phyloP scores from a whole-genome alignment of 1,140 invertebrate genomes.

The Zelostemma sp. region DNA sequence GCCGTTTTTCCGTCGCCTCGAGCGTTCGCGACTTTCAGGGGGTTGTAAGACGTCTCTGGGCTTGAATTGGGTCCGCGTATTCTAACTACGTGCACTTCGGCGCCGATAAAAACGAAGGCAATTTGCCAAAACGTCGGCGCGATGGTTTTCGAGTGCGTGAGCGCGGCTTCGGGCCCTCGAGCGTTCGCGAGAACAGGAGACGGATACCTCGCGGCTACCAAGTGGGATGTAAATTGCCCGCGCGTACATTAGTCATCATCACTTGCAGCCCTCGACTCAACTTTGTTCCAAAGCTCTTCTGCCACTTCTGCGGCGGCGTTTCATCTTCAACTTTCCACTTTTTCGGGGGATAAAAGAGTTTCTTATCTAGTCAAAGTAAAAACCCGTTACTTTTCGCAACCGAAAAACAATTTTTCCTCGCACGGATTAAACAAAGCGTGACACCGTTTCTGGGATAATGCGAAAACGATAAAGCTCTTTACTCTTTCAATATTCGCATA shows the following conservation, averaged over 20 bases:
- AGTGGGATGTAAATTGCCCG: constrained; percentile 54
- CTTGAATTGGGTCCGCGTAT: neutral
- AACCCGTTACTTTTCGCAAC: neutral
- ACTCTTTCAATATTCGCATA: neutral
- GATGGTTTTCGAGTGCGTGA: constrained; percentile 20
- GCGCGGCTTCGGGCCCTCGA: neutral
- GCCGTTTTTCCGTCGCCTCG: neutral
- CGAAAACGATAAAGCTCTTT: no score
- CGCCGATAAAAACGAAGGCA: constrained; percentile 54
- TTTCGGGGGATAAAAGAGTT: neutral
- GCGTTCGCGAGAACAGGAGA: neutral
- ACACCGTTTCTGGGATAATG: no score
- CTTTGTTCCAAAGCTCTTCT: constrained; percentile 6
- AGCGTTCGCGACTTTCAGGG: neutral
- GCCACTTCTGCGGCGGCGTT: constrained; percentile 5
- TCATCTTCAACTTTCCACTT: neutral
- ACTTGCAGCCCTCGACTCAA: constrained; percentile 35
- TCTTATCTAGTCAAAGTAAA: neutral
- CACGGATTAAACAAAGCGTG: no score
- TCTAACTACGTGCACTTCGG: neutral
- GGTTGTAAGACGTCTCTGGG: neutral
- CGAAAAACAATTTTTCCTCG: no score
- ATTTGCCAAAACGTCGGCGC: constrained; percentile 59
- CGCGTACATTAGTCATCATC: constrained; percentile 58
- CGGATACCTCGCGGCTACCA: constrained; percentile 6